A percentile compares a stretch with the other conserved stretches of the same genome.
Evolutionary conservation across 2,113 vertebrate species (phyloP).

Genomic region (Loxodonta africana): DNA sequence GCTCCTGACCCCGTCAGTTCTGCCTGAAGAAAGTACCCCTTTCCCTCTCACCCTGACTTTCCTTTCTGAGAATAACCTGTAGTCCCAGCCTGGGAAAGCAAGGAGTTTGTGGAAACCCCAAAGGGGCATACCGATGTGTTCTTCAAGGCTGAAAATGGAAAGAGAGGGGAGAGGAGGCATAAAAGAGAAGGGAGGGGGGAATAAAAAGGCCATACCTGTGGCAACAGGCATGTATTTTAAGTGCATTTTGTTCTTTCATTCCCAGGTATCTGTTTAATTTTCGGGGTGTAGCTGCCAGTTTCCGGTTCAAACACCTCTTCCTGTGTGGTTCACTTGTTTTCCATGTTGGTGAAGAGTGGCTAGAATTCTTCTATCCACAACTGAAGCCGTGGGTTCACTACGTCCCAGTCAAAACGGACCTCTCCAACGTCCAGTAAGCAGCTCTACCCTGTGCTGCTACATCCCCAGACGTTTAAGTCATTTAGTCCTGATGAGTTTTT

Average conservation of each 20-base stretch:
- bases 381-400: conserved; percentile 98
- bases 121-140: background rate
- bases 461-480: background rate
- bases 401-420: conserved; percentile 94
- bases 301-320: conserved; percentile 98
- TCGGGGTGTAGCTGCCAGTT: conserved; percentile 98
- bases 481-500: conserved; percentile 16
- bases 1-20: background rate
- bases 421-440: conserved; percentile 94
- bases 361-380: conserved; percentile 98
- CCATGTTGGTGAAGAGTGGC: conserved; percentile 96
- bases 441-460: background rate
- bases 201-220: background rate
- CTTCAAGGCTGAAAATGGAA: conserved; percentile 44
- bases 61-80: background rate
- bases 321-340: conserved; percentile 97
- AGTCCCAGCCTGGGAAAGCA: conserved; percentile 7
- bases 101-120: background rate
- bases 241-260: conserved; percentile 46
- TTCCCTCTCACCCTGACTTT: background rate
- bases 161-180: background rate
- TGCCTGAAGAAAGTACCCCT: background rate
- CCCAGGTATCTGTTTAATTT: conserved; percentile 98
- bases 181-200: background rate
- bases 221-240: background rate